Evolutionary conservation across 2,113 vertebrate genomes (phyloP).

Genomic region (Dunckerocampus dactyliophorus): DNA sequence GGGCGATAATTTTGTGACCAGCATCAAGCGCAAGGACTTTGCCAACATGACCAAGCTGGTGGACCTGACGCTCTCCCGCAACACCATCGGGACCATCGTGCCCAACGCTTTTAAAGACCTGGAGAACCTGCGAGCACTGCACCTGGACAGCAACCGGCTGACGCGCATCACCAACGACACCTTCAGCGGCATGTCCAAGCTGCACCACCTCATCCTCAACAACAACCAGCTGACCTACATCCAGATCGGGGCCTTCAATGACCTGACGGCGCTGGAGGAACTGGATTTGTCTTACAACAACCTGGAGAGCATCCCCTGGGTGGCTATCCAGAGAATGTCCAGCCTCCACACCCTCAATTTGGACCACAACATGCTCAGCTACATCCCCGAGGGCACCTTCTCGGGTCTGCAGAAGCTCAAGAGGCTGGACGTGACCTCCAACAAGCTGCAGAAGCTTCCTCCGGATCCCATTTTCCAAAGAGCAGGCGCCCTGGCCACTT

Average conservation of each 20-base stretch:
- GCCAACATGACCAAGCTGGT: constrained; percentile 98
- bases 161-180: constrained; percentile 94
- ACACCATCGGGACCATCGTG: constrained; percentile 92
- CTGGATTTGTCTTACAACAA: constrained; percentile 97
- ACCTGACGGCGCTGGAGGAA: constrained; percentile 93
- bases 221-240: constrained; percentile 96
- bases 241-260: constrained; percentile 91
- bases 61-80: constrained; percentile 94
- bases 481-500: constrained; percentile 91
- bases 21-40: constrained; percentile 93
- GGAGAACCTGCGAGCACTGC: constrained; percentile 92
- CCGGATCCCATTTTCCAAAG: constrained; percentile 95
- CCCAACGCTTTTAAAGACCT: constrained; percentile 93
- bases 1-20: constrained; percentile 97
- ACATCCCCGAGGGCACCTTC: constrained; percentile 96
- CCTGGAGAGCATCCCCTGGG: constrained; percentile 93
- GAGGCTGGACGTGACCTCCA: constrained; percentile 94
- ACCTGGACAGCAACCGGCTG: constrained; percentile 95
- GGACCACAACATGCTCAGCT: constrained; percentile 98
- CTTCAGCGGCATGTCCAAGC: constrained; percentile 96
- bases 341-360: constrained; percentile 93
- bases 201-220: constrained; percentile 96
- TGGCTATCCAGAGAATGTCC: constrained; percentile 94
- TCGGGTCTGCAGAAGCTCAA: constrained; percentile 98
- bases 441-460: constrained; percentile 96